Evolutionary conservation across 2,797 vertebrate genomes (phyloP).

Genomic region (Anolis apletophallus): DNA sequence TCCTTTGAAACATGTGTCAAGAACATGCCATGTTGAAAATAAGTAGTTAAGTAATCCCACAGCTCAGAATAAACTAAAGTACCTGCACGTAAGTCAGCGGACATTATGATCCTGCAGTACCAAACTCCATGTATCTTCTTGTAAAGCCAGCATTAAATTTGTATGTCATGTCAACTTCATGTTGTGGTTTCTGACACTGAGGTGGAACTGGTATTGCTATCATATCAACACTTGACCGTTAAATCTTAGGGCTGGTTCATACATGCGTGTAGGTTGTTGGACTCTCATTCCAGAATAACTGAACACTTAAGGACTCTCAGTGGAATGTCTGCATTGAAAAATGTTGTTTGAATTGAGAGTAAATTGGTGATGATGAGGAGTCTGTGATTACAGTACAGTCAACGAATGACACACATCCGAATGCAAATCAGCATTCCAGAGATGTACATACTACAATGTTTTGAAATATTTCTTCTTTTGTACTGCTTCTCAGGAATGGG

Average conservation of each 20-base stretch:
- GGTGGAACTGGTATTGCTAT: neutral
- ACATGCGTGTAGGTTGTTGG: neutral
- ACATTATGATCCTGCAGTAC: neutral
- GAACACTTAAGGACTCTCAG: neutral
- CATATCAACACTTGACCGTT: neutral
- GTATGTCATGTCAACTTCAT: neutral
- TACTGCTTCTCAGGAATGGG: neutral
- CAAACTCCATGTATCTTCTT: neutral
- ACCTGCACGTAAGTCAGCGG: neutral
- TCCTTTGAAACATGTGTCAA: constrained; percentile 56
- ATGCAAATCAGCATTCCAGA: no score
- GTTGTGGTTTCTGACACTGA: neutral
- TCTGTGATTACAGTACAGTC: neutral
- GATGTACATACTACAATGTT: no score
- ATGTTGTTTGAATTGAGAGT: neutral
- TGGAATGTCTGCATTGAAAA: neutral
- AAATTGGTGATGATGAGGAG: no score
- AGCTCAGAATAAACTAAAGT: neutral
- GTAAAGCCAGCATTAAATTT: neutral
- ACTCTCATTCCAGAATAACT: neutral
- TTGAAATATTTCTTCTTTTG: neutral
- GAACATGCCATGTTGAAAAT: constrained; percentile 42
- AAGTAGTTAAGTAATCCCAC: neutral
- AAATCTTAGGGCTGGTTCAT: neutral
- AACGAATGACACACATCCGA: neutral